These are phyloP conservation scores for Kuschelorhynchus macadamiae DNA, from an alignment of 2,888 invertebrate genomes.

Conservation along the genomic window DNA sequence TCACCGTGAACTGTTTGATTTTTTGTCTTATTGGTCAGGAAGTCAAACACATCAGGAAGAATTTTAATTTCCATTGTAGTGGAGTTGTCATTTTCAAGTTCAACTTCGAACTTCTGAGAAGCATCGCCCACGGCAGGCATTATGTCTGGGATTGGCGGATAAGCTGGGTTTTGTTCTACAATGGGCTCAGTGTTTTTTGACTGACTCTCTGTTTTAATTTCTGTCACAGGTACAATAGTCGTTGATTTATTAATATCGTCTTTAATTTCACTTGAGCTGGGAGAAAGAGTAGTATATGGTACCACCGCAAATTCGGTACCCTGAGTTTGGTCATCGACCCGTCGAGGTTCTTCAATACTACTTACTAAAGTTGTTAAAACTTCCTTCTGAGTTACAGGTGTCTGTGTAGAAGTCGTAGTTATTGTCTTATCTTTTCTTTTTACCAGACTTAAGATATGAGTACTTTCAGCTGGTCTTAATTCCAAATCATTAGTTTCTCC, in stretches of 20 bases:
- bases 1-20: slow-evolving; percentile 57
- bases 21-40: slow-evolving; percentile 59
- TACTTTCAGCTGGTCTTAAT: slow-evolving; percentile 54
- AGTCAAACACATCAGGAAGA: slow-evolving; percentile 61
- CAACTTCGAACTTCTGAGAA: slow-evolving; percentile 51
- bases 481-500: slow-evolving; percentile 53
- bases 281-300: slow-evolving; percentile 4
- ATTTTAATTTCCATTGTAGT: slow-evolving; percentile 56
- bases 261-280: slow-evolving; percentile 5
- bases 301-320: too few relatives aligned
- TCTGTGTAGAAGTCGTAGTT: slow-evolving; percentile 28
- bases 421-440: slow-evolving; percentile 54
- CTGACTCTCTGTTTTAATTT: slow-evolving; percentile 32
- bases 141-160: slow-evolving; percentile 71
- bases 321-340: not conserved
- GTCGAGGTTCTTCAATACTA: slow-evolving; percentile 33
- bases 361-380: slow-evolving; percentile 35
- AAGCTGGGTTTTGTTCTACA: slow-evolving; percentile 69
- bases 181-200: slow-evolving; percentile 40
- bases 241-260: slow-evolving; percentile 12
- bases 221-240: slow-evolving; percentile 5
- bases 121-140: slow-evolving; percentile 64
- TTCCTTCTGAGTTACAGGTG: slow-evolving; percentile 45
- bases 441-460: slow-evolving; percentile 60
- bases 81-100: slow-evolving; percentile 47